Evolutionary conservation across 2,888 invertebrate species (phyloP), one percentile per base, ranked within the genome.

Genomic region (Poecilobothrus nobilitatus): DNA sequence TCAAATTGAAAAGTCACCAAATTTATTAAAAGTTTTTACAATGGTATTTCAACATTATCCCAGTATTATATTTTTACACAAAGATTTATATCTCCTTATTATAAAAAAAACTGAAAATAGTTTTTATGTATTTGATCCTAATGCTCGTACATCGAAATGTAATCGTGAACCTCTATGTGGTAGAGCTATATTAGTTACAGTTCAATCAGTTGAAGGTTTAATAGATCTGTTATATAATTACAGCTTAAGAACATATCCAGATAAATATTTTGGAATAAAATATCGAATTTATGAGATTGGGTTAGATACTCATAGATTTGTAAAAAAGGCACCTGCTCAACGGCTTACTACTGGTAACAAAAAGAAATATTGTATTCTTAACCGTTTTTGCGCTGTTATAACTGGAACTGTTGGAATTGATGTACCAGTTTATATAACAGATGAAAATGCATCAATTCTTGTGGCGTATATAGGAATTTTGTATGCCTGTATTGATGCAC

Each of bases 71-170:
- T 73, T 81, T 20, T 72, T 73, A 0, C 75, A 77, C 0, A 72
- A 74, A 2, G 75, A 76, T 22, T 70, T 78, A 9, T 78, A 73
- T 63, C 69, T 81, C 20, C 64, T 81, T 21, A 79, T 81, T 66
- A 80, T 79, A 88, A 87, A 85, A 73, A 84, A 81, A 66, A 82
- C 85, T 66, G 83, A 84, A 71, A 75, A 76, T 18, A 74, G 76
- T 0, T 89, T 81, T 75, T 88, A 87, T 71, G 83, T 89, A 72
- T 89, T 88, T 74, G 89, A 89, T 76, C 86, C 88, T 1, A 86
- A 79, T 70, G 81, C 81, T 0, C 75, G 82, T 6, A 73, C 74
- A 37, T 73, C 75, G 34, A 15, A 74, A 22, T 78, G 77, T 22
- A 72, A 74, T 62, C 76, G 79, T 0, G 76, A 81, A 68, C 76